These are phyloP conservation scores for Wiebesia pumilae DNA, from an alignment of 1,140 invertebrate genomes.

Conservation along the genomic window DNA sequence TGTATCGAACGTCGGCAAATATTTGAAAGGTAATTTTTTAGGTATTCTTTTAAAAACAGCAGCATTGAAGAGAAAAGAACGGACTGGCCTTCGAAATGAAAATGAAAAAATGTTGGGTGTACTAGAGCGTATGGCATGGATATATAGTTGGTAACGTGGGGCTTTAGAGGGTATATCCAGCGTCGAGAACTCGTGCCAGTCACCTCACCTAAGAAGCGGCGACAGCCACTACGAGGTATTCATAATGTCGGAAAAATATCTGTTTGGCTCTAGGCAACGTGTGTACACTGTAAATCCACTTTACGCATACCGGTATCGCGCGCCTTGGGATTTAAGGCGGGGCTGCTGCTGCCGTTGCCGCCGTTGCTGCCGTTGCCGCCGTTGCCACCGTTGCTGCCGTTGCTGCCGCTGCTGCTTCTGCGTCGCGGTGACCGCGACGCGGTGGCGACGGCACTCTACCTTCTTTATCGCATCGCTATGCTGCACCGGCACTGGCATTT, in stretches of 20 bases:
- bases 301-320: slow-evolving; percentile 32
- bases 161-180: slow-evolving; percentile 13
- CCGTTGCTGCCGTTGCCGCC: neutral
- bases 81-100: slow-evolving; percentile 19
- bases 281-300: slow-evolving; percentile 54
- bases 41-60: too few species aligned
- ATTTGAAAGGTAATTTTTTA: too few species aligned
- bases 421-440: neutral
- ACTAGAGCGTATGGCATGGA: neutral
- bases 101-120: slow-evolving; percentile 10
- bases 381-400: slow-evolving; percentile 8
- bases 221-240: slow-evolving; percentile 11
- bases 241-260: slow-evolving; percentile 53
- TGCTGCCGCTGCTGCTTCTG: neutral
- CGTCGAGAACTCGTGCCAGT: neutral
- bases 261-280: slow-evolving; percentile 50
- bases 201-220: neutral
- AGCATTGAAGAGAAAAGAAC: neutral
- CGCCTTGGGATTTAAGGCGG: slow-evolving; percentile 52
- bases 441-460: neutral
- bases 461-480: slow-evolving; percentile 36
- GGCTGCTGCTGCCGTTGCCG: slow-evolving; percentile 11
- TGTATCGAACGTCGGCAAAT: neutral
- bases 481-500: slow-evolving; percentile 17
- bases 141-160: neutral